phyloP scores from a whole-genome alignment of 2,113 vertebrate species.

The Geococcyx californianus region DNA sequence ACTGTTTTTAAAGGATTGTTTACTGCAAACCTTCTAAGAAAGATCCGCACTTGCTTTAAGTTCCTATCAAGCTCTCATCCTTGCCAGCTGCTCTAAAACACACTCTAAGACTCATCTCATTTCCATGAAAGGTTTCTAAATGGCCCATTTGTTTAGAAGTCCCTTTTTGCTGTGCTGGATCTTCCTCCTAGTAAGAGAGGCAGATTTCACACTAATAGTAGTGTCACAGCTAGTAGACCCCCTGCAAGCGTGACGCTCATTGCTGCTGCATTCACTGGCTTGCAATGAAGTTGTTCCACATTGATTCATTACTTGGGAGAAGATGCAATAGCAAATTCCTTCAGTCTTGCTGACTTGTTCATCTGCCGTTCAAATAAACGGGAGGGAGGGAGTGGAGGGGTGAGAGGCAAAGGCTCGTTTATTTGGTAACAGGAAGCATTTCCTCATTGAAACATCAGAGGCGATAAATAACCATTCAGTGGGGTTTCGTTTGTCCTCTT shows the following conservation, averaged over 20 bases:
- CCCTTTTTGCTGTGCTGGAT: not conserved
- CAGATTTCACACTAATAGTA: not conserved
- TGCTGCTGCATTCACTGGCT: not conserved
- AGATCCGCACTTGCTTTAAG: not conserved
- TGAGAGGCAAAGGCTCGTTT: not conserved
- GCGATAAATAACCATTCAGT: not conserved
- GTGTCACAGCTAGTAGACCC: not conserved
- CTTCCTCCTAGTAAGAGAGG: not conserved
- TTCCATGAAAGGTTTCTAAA: not conserved
- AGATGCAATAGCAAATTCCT: not conserved
- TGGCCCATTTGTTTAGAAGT: not conserved
- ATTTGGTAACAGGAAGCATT: not conserved
- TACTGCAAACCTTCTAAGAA: not conserved
- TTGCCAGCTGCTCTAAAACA: not conserved
- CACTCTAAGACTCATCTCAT: not conserved
- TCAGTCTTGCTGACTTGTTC: not conserved
- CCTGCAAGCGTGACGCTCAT: not conserved
- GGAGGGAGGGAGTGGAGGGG: not conserved
- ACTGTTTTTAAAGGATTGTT: not conserved
- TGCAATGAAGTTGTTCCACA: not conserved
- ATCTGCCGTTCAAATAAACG: not conserved
- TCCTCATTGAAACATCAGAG: not conserved
- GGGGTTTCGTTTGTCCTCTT: not conserved
- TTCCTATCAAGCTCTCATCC: not conserved
- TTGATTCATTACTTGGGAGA: not conserved